Evolutionary conservation across 2,888 invertebrate genomes (phyloP), one percentile per base, ranked within the genome.

Genomic region (Thera britannica): DNA sequence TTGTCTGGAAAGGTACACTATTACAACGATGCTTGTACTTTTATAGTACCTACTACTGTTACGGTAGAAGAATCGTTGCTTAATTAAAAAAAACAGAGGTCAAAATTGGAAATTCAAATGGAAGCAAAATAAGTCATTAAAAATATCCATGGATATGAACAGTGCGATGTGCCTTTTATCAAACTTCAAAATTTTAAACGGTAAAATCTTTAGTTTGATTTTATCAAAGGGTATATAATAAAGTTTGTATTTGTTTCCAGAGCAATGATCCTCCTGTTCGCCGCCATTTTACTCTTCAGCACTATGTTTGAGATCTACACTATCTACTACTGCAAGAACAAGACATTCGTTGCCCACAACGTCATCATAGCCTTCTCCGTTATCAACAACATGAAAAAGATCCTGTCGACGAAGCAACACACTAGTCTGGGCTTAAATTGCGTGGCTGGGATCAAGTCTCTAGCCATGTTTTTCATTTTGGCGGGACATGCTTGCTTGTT

Each of bases 391-490:
- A 81, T 94, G 56, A 93, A 92, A 78, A 96, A 96, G 83, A 92
- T 96, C 35, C 85, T 95, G 38, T 92, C 94, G 0, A 94, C 94
- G 0, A 95, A 94, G 70, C 92, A 94, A 63, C 90, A 94, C 57
- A 95, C 95, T 58, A 93, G 94, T 46, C 81, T 95, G 8, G 95
- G 96, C 38, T 85, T 97, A 63, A 95, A 96, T 72, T 95, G 96
- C 76, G 90, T 96, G 59, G 94, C 94, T 58, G 96, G 96, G 0
- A 95, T 97, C 51, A 96, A 96, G 79, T 94, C 95, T 11, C 78
- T 96, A 58, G 94, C 96, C 0, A 97, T 97, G 96, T 73, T 94
- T 0, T 93, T 96, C 58, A 96, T 97, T 58, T 87, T 96, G 5
- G 90, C 92, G 48, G 96, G 96, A 0, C 96, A 97, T 80, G 95